Evolutionary conservation across 2,888 invertebrate genomes (phyloP).

Genomic region (Mythimna ferrago): DNA sequence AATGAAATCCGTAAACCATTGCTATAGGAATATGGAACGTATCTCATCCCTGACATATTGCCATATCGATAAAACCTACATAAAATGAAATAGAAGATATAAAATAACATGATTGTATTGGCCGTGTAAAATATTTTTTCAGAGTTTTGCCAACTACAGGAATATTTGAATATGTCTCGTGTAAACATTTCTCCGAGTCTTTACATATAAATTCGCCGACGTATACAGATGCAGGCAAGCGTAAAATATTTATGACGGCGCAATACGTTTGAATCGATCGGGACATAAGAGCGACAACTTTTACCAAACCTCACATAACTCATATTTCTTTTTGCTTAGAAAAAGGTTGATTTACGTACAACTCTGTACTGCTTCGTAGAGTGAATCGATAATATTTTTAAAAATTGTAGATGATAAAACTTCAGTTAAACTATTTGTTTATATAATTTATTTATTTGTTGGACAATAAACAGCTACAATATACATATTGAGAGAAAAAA

Average conservation of each 20-base stretch:
- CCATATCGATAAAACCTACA: slow-evolving; percentile 16
- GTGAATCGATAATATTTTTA: neutral
- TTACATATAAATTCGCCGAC: slow-evolving; percentile 59
- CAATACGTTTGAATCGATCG: slow-evolving; percentile 63
- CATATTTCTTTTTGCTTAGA: slow-evolving; percentile 41
- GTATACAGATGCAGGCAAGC: slow-evolving; percentile 62
- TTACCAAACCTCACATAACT: slow-evolving; percentile 41
- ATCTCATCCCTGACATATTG: slow-evolving; percentile 19
- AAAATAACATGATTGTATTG: slow-evolving; percentile 48
- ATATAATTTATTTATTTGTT: no score
- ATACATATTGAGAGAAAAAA: no score
- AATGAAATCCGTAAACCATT: slow-evolving; percentile 22
- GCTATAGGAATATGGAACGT: neutral
- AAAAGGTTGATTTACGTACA: slow-evolving; percentile 15
- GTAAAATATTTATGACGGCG: slow-evolving; percentile 67
- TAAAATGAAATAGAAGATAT: slow-evolving; percentile 28
- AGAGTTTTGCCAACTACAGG: slow-evolving; percentile 31
- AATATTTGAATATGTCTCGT: slow-evolving; percentile 53
- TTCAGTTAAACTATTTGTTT: neutral
- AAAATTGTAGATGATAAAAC: neutral
- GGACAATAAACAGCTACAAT: no score
- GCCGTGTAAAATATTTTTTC: slow-evolving; percentile 46
- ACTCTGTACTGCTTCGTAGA: neutral
- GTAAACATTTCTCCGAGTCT: slow-evolving; percentile 53
- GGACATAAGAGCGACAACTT: slow-evolving; percentile 50